A percentile compares a stretch with the other conserved stretches of the same genome.
Conservation (phyloP, 30 jellyfish, hydroid and myxozoan genomes). For the Chrysaora quinquecirrha region DNA sequence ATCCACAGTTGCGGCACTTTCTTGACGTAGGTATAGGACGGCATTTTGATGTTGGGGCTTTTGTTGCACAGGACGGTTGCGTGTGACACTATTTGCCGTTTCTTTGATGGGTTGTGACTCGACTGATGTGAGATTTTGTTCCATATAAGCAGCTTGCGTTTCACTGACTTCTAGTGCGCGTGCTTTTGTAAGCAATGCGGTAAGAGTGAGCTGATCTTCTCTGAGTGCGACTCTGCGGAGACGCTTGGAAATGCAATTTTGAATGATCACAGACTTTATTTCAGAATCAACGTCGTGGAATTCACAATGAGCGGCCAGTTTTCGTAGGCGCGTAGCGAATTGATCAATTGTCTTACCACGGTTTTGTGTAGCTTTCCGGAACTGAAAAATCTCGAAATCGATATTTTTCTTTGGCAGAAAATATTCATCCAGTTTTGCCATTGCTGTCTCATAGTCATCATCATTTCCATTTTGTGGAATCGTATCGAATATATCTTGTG, state of each 20-base stretch:
- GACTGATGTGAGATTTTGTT: conserved; percentile 24
- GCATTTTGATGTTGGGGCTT: too few relatives aligned
- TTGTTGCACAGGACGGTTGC: conserved; percentile 48
- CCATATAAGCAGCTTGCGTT: too few relatives aligned
- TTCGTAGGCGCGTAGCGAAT: conserved; percentile 37
- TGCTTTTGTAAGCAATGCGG: conserved; percentile 42
- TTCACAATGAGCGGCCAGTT: conserved; percentile 42
- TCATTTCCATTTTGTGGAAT: conserved; percentile 28
- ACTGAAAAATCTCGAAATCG: conserved; percentile 32
- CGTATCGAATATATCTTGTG: conserved; percentile 33
- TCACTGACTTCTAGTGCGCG: too few relatives aligned
- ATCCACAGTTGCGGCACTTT: too few relatives aligned
- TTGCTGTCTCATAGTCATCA: conserved; percentile 44
- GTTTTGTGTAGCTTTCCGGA: conserved; percentile 44
- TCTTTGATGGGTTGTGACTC: conserved; percentile 6
- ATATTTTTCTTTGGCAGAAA: conserved; percentile 38
- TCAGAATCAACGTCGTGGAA: conserved; percentile 21
- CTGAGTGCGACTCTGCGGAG: conserved; percentile 40
- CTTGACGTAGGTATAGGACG: too few relatives aligned
- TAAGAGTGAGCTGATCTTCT: conserved; percentile 31
- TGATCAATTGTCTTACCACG: conserved; percentile 48
- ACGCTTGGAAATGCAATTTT: conserved; percentile 27
- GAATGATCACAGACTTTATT: conserved; percentile 35
- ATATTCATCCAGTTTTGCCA: conserved; percentile 40
- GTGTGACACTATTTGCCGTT: conserved; percentile 27